These are phyloP conservation scores for Coccyzus lansbergi DNA, from an alignment of 2,797 vertebrate genomes.

Conservation along the genomic window DNA sequence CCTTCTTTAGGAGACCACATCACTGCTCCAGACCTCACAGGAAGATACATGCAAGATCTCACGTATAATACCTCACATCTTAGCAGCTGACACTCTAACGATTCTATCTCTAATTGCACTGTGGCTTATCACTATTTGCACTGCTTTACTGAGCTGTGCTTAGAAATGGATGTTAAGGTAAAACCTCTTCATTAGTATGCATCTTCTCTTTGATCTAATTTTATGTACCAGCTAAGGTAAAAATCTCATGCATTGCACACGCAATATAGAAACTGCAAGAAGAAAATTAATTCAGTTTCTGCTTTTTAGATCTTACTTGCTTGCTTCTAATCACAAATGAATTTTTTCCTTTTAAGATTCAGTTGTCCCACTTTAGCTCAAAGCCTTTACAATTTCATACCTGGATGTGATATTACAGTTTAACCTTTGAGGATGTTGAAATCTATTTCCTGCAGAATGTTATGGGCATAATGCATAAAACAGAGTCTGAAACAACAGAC, in stretches of 20 bases:
- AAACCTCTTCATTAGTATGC: neutral
- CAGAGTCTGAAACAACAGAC: neutral
- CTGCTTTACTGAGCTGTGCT: neutral
- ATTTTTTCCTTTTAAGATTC: conserved; percentile 12
- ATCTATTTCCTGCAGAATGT: neutral
- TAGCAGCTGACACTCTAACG: neutral
- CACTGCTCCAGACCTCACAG: neutral
- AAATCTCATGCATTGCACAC: neutral
- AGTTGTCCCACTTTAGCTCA: neutral
- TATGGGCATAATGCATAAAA: neutral
- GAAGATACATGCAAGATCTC: neutral
- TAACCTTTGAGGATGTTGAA: conserved; percentile 25
- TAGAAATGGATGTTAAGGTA: neutral
- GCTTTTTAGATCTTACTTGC: neutral
- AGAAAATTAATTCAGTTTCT: conserved; percentile 33
- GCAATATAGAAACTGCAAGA: neutral
- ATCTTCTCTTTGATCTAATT: neutral
- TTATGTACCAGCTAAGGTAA: neutral
- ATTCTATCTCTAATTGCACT: neutral
- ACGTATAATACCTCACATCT: neutral
- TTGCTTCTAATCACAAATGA: neutral
- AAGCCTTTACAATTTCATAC: conserved; percentile 7
- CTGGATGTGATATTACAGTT: neutral
- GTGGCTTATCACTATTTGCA: neutral
- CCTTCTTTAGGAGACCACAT: neutral